phyloP scores from a whole-genome alignment of 1,140 invertebrate species.

The fruit fly (Drosophila melanogaster) region DNA sequence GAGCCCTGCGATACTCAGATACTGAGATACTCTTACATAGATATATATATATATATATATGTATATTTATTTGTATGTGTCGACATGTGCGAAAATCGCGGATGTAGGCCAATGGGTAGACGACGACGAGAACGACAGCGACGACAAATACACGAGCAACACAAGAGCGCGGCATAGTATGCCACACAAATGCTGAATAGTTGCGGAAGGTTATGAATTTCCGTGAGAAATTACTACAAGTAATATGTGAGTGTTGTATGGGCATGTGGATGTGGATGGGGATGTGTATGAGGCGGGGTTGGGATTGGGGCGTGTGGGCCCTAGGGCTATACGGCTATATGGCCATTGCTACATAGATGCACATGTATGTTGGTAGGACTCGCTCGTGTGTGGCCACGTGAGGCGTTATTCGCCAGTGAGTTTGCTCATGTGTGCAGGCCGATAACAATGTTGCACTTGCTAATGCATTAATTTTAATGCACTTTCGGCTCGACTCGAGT shows the following conservation, averaged over 20 bases:
- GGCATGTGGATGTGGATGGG: constrained; percentile 30
- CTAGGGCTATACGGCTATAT: background rate
- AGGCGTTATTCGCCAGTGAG: constrained; percentile 39
- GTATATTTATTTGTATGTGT: constrained; percentile 51
- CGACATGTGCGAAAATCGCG: constrained; percentile 71
- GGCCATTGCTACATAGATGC: background rate
- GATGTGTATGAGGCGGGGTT: background rate
- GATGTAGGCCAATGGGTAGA: constrained; percentile 80
- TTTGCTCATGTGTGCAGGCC: constrained; percentile 78
- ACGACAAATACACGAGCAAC: constrained; percentile 54
- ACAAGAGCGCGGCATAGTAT: constrained; percentile 69
- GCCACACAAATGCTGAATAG: constrained; percentile 82
- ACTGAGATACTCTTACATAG: background rate
- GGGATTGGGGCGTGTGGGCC: constrained; percentile 4
- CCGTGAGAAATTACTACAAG: constrained; percentile 83
- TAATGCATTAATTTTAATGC: constrained; percentile 82
- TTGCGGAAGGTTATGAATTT: constrained; percentile 83
- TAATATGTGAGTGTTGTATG: constrained; percentile 77
- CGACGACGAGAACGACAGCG: constrained; percentile 47
- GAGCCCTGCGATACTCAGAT: background rate
- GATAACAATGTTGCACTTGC: constrained; percentile 82
- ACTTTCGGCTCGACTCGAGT: constrained; percentile 52
- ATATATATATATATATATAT: background rate
- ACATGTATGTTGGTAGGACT: constrained; percentile 20
- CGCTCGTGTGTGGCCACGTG: constrained; percentile 75